phyloP scores from a whole-genome alignment of 2,888 invertebrate genomes.

The Brachyopa scutellaris region DNA sequence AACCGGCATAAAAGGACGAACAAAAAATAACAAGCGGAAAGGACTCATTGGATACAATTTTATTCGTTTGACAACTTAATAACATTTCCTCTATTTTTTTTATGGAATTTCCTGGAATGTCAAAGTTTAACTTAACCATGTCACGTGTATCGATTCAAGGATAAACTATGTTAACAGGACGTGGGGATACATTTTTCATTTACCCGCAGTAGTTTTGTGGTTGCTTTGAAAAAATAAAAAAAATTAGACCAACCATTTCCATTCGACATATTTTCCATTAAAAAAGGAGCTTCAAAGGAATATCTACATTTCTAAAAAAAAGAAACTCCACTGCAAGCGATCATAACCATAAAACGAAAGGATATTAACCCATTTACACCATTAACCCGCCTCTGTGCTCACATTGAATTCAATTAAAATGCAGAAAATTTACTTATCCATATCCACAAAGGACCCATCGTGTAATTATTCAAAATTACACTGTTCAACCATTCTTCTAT shows the following conservation, averaged over 20 bases:
- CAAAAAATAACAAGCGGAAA: background rate
- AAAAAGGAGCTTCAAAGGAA: conserved; percentile 14
- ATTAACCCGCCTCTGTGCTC: conserved; percentile 18
- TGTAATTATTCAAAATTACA: conserved; percentile 72
- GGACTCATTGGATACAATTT: conserved; percentile 77
- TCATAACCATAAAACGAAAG: conserved; percentile 15
- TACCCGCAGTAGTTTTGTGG: conserved; percentile 18
- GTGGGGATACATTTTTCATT: too few relatives aligned
- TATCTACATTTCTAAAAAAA: too few relatives aligned
- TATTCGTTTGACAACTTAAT: conserved; percentile 80
- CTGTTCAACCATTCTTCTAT: conserved; percentile 26
- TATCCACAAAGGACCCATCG: conserved; percentile 64
- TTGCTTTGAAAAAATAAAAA: background rate
- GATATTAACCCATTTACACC: conserved; percentile 62
- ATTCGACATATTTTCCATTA: background rate
- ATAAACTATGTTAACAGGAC: background rate
- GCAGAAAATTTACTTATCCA: conserved; percentile 54
- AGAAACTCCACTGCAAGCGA: background rate
- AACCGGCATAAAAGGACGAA: background rate
- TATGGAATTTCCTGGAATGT: conserved; percentile 38
- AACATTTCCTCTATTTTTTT: conserved; percentile 70
- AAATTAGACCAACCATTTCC: background rate
- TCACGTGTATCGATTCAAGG: conserved; percentile 31
- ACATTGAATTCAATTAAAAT: conserved; percentile 56
- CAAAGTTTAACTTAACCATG: conserved; percentile 14